Base-by-base conservation (phyloP, 2,113 vertebrate genomes). In the Empidonax traillii region DNA sequence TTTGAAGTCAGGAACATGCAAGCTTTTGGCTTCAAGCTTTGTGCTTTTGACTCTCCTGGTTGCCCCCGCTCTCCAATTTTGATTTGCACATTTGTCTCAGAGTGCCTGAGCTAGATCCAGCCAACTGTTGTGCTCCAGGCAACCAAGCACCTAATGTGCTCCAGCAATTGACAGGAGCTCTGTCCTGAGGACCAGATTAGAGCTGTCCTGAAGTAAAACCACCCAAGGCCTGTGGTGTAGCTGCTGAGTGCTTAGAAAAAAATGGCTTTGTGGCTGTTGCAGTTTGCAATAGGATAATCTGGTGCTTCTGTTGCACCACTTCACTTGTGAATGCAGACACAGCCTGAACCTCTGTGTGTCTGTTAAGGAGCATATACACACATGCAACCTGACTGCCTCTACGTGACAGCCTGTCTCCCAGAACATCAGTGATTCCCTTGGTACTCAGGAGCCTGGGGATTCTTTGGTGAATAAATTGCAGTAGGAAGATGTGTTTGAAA, bases 151-250 rank as follows among this genome's bases (percentile, higher is more conserved):
- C 51, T 66, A 35, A 2, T 5, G 8, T 53, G 33, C 35, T 76
- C 44, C 63, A 68, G 63, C 30, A 81, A 8, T 43, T 27, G 52
- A 37, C 6, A 20, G 9, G 14, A 69, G 5, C 15, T 81, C 20
- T 90, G 47, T 35, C 47, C 69, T 53, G 25, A 55, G 52, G 69
- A 72, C 20, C 28, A 35, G 52, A 31, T 71, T 35, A 55, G 46
- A 51, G 37, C 73, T 74, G 37, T 41, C 47, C 65, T 92, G 56
- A 49, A 65, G 10, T 35, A 39, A 78, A 93, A 58, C 35, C 25
- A 31, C 55, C 3, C 0, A 3, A 44, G 19, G 21, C 3, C 1
- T 2, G 1, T 7, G 24, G 52, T 8, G 24, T 19, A 55, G n/a
- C 44, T 68, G 17, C 46, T 44, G 65, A 25, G 53, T 69, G 31